A percentile compares a stretch with the other conserved stretches of the same genome.
phyloP scores from a whole-genome alignment of 1,140 invertebrate species.

The Steinernema khuongi region DNA sequence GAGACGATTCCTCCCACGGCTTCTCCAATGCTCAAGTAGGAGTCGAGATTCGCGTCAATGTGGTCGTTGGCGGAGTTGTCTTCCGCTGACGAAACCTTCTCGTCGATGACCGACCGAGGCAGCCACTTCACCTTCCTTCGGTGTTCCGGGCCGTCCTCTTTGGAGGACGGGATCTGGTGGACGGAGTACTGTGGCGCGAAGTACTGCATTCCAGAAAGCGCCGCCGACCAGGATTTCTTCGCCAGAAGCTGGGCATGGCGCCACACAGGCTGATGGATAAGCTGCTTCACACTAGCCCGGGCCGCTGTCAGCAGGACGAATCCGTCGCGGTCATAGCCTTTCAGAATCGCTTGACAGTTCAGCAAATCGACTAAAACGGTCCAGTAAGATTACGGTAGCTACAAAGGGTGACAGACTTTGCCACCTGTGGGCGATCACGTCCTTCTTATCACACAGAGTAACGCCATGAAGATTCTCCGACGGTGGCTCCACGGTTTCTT shows the following conservation, averaged over 20 bases:
- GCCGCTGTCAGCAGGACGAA: constrained; percentile 93
- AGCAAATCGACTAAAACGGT: constrained; percentile 74
- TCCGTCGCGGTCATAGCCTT: constrained; percentile 88
- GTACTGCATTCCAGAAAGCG: constrained; percentile 89
- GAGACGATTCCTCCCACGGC: constrained; percentile 77
- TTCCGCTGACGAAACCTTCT: constrained; percentile 33
- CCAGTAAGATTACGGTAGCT: constrained; percentile 13
- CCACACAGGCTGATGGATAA: constrained; percentile 85
- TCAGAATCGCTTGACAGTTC: constrained; percentile 89
- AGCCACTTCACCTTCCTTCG: constrained; percentile 69
- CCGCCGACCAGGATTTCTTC: constrained; percentile 89
- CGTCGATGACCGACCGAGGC: constrained; percentile 61
- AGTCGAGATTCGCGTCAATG: constrained; percentile 21
- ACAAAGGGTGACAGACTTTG: constrained; percentile 66
- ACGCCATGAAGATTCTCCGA: constrained; percentile 69
- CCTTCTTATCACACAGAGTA: constrained; percentile 77
- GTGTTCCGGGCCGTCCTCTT: constrained; percentile 28
- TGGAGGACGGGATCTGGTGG: background rate
- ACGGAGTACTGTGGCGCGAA: constrained; percentile 63
- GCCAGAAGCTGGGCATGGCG: constrained; percentile 77
- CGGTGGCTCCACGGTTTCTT: constrained; percentile 66
- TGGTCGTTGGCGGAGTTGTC: constrained; percentile 33
- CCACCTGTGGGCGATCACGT: constrained; percentile 84
- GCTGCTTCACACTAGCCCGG: constrained; percentile 84
- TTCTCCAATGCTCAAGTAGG: constrained; percentile 64